phyloP scores from a whole-genome alignment of 2,797 vertebrate genomes.

The Neoniphon sammara region DNA sequence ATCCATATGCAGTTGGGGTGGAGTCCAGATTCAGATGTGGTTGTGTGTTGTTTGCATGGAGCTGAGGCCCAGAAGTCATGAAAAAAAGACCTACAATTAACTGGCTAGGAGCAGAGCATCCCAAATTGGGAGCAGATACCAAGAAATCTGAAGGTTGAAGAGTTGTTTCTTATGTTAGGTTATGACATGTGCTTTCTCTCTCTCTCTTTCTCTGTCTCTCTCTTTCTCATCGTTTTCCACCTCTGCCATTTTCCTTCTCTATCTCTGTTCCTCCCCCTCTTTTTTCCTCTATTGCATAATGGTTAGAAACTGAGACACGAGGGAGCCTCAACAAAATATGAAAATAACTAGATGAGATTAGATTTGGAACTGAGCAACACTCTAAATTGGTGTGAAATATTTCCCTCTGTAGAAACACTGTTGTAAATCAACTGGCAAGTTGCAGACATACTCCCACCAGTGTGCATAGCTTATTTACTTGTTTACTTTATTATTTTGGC shows the following conservation, averaged over 20 bases:
- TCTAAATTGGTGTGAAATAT: constrained; percentile 63
- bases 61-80: constrained; percentile 61
- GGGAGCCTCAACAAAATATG: constrained; percentile 54
- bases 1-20: constrained; percentile 61
- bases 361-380: constrained; percentile 41
- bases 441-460: constrained; percentile 45
- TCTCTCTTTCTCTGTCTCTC: constrained; percentile 10
- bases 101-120: constrained; percentile 64
- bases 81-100: constrained; percentile 73
- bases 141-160: constrained; percentile 34
- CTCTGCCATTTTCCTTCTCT: no score
- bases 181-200: neutral
- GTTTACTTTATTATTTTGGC: constrained; percentile 42
- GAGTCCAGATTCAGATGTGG: constrained; percentile 69
- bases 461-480: constrained; percentile 23
- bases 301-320: constrained; percentile 45
- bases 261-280: constrained; percentile 42
- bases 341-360: constrained; percentile 59
- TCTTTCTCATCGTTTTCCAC: no score
- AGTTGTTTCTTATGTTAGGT: neutral
- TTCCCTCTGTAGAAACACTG: constrained; percentile 47
- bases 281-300: constrained; percentile 3
- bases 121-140: constrained; percentile 64
- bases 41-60: constrained; percentile 66
- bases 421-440: constrained; percentile 60